phyloP scores from a whole-genome alignment of 2,888 invertebrate species.

The Erebia aethiops region DNA sequence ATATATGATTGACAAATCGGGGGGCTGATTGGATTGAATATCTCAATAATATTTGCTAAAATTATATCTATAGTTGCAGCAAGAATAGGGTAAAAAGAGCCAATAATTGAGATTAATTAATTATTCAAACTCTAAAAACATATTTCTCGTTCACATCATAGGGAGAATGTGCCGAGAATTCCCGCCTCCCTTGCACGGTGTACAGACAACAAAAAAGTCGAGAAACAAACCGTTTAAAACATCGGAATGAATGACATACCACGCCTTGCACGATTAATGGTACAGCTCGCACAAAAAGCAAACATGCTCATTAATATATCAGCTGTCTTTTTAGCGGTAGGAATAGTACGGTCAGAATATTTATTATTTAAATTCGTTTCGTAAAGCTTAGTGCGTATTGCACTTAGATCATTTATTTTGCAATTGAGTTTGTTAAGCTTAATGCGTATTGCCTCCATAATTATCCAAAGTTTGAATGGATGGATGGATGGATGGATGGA shows the following conservation, averaged over 20 bases:
- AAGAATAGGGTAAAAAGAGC: too few relatives aligned
- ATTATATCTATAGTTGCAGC: too few relatives aligned
- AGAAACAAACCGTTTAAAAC: slow-evolving; percentile 76
- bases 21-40: too few relatives aligned
- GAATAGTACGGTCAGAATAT: slow-evolving; percentile 64
- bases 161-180: slow-evolving; percentile 56
- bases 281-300: slow-evolving; percentile 76
- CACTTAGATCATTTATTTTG: slow-evolving; percentile 7
- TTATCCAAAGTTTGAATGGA: too few relatives aligned
- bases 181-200: slow-evolving; percentile 62
- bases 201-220: slow-evolving; percentile 78
- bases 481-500: too few relatives aligned
- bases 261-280: slow-evolving; percentile 80
- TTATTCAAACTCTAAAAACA: neutral
- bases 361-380: slow-evolving; percentile 48
- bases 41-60: too few relatives aligned
- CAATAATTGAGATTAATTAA: neutral
- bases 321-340: slow-evolving; percentile 78
- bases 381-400: slow-evolving; percentile 33
- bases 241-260: slow-evolving; percentile 84
- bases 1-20: too few relatives aligned
- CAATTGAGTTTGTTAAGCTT: neutral
- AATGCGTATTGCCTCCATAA: neutral
- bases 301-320: slow-evolving; percentile 82
- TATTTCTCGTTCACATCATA: slow-evolving; percentile 5